Base-by-base conservation (phyloP, 2,888 invertebrate genomes). In the Melangyna quadrimaculata region DNA sequence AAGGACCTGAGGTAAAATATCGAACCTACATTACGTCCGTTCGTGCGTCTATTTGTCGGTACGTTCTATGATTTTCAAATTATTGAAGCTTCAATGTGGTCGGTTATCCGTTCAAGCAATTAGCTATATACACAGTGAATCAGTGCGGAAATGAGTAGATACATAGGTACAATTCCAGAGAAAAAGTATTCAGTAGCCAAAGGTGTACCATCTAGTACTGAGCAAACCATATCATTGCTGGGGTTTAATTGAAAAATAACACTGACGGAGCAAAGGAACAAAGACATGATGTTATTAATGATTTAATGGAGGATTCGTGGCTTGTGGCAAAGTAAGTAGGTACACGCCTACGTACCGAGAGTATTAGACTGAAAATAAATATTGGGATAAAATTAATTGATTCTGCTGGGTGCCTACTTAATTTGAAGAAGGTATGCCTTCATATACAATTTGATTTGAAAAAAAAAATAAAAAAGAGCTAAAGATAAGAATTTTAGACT, bases 81-180 rank as follows among this genome's bases (percentile, higher is more conserved):
- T 63, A 69, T 55, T 63, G 63, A 43, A 69, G 53, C 71, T 71
- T 59, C 57, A 61, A 75, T 63, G 51, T 32, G 51, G 27, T 24
- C 27, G 79, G 55, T 78, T 69, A 74, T 72, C 75, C 69, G 80
- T 71, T 74, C 35, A 51, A 74, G 65, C 74, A 80, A 80, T 80
- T 84, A 84, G 71, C 75, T 84, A 75, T 74, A 80, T 75, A 79
- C 75, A 75, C 83, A 84, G 35, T 14, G 71, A 84, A 71, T 71
- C 74, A 70, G 59, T 73, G 61, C 57, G 45, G 67, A 55, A 57
- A 29, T 37, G 37, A 51, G 43, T 67, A 3, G 45, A 53, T n/a
- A n/a, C n/a, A 27, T 67, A 12, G 65, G 55, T 19, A 29, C n/a
- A n/a, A n/a, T 14, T 10, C 1, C 3, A 32, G 17, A 37, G 40